These are phyloP conservation scores for Urocyon cinereoargenteus DNA, from an alignment of 2,797 vertebrate species.

Conservation along the genomic window DNA sequence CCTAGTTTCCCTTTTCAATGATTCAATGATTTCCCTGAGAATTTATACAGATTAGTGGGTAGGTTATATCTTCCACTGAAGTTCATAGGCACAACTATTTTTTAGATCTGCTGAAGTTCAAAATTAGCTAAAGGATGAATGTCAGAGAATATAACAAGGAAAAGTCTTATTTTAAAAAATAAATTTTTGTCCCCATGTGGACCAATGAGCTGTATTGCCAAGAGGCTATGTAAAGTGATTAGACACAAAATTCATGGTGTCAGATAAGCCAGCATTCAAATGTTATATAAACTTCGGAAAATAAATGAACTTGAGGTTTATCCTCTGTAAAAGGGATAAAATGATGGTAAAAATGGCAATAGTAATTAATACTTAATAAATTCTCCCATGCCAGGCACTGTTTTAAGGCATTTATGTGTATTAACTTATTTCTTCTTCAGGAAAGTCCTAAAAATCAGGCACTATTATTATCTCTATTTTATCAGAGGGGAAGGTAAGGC, in stretches of 20 bases:
- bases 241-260: background rate
- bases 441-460: background rate
- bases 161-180: background rate
- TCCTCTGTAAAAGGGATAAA: background rate
- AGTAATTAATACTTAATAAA: background rate
- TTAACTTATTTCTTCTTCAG: background rate
- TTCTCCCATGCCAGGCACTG: background rate
- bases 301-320: background rate
- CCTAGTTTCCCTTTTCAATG: background rate
- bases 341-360: background rate
- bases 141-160: background rate
- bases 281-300: background rate
- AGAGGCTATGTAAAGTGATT: background rate
- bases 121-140: background rate
- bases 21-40: constrained; percentile 32
- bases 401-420: background rate
- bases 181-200: background rate
- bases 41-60: background rate
- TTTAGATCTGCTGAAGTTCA: background rate
- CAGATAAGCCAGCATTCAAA: background rate
- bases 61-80: background rate
- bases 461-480: background rate
- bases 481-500: background rate
- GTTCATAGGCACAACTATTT: background rate
- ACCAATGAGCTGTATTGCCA: background rate